Percentiles rank a stretch among this genome's conserved stretches.
phyloP scores from a whole-genome alignment of 2,797 vertebrate genomes.

The Neoniphon sammara region DNA sequence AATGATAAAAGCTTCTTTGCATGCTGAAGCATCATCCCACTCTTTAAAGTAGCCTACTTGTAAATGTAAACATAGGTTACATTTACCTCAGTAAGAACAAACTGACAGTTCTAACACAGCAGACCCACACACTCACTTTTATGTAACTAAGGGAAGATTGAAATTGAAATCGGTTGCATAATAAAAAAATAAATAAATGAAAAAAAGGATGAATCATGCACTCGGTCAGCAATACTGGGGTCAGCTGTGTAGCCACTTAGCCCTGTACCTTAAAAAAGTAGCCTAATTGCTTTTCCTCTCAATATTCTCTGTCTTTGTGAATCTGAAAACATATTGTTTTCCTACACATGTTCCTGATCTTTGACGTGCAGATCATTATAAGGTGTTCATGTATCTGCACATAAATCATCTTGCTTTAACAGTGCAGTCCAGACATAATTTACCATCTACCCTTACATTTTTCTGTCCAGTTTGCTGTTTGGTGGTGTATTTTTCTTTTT shows the following conservation, averaged over 20 bases:
- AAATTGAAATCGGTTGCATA: conserved; percentile 31
- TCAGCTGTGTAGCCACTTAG: conserved; percentile 8
- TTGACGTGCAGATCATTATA: background rate
- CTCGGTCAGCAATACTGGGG: background rate
- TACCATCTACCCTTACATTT: no score
- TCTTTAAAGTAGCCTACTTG: conserved; percentile 28
- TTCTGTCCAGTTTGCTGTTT: no score
- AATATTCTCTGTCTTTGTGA: conserved; percentile 10
- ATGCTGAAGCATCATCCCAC: conserved; percentile 28
- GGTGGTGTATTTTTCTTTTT: no score
- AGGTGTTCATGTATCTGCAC: background rate
- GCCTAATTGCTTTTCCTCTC: background rate
- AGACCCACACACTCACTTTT: conserved; percentile 50
- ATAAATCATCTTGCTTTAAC: background rate
- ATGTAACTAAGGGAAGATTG: conserved; percentile 37
- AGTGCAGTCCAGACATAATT: no score
- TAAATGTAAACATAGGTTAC: conserved; percentile 41
- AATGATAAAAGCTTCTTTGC: conserved; percentile 50
- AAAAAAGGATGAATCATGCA: conserved; percentile 29
- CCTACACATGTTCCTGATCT: background rate
- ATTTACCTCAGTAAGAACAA: conserved; percentile 6
- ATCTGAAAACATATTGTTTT: conserved; percentile 1
- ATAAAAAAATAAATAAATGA: conserved; percentile 13
- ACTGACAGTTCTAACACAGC: conserved; percentile 6
- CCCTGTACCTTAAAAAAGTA: background rate